These are phyloP conservation scores for Sycobia sp. DNA, from an alignment of 1,140 invertebrate genomes.

Conservation along the genomic window DNA sequence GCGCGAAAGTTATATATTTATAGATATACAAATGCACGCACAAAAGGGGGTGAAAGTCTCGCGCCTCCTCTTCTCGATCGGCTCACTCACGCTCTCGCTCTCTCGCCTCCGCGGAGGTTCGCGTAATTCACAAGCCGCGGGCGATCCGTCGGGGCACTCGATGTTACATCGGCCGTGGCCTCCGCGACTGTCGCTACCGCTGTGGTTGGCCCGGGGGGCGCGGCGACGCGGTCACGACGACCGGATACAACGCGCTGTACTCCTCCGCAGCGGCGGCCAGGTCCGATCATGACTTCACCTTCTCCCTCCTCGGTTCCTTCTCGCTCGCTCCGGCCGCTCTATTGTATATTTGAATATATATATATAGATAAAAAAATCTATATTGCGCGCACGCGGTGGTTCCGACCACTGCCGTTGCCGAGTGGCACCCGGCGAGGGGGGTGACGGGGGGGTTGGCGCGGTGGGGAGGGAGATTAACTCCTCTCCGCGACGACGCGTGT, in stretches of 20 bases:
- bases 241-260: constrained; percentile 5
- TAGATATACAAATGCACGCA: too few relatives aligned
- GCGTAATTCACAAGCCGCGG: constrained; percentile 11
- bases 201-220: neutral
- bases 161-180: neutral
- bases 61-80: neutral
- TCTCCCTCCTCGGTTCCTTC: neutral
- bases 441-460: too few relatives aligned
- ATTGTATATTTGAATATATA: too few relatives aligned
- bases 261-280: neutral
- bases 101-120: neutral
- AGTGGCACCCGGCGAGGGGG: too few relatives aligned
- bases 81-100: neutral
- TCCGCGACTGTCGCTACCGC: neutral
- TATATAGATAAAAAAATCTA: too few relatives aligned
- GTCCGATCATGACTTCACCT: constrained; percentile 4
- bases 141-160: too few relatives aligned
- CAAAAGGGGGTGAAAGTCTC: constrained; percentile 23
- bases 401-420: too few relatives aligned
- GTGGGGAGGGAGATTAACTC: too few relatives aligned
- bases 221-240: constrained; percentile 8
- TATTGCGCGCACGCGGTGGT: too few relatives aligned
- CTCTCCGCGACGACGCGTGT: too few relatives aligned
- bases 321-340: neutral
- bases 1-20: too few relatives aligned